Conservation (phyloP, 1,140 invertebrate genomes). For the Trichonephila inaurata region DNA sequence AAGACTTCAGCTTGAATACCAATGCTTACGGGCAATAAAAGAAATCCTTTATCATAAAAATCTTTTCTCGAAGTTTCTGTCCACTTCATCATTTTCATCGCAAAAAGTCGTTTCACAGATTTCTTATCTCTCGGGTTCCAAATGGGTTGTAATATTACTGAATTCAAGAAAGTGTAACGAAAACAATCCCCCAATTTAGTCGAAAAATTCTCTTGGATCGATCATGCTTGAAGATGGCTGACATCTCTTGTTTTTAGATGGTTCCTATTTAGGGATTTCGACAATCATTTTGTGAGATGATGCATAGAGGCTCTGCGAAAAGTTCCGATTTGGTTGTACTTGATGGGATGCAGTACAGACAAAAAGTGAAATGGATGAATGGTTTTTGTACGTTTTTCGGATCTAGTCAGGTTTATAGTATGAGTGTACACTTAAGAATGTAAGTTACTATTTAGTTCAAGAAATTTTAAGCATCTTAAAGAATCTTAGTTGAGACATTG, state of each 20-base stretch:
- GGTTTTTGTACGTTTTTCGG: neutral
- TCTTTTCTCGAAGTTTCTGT: neutral
- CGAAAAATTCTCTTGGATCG: neutral
- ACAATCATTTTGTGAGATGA: constrained; percentile 1
- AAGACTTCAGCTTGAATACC: too few species aligned
- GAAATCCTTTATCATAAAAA: neutral
- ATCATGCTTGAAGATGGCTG: constrained; percentile 1
- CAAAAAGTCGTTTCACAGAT: neutral
- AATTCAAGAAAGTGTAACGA: constrained; percentile 35
- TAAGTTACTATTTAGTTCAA: neutral
- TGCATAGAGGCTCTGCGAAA: neutral
- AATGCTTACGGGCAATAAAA: too few species aligned
- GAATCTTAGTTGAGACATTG: too few species aligned
- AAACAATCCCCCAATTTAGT: constrained; percentile 9
- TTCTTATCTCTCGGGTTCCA: neutral
- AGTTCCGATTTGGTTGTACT: neutral
- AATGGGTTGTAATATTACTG: neutral
- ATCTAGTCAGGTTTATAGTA: neutral
- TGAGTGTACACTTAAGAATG: neutral
- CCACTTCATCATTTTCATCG: neutral
- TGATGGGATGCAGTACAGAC: neutral
- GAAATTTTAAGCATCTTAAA: neutral
- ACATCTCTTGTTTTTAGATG: neutral
- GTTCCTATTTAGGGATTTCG: constrained; percentile 11
- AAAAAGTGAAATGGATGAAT: neutral